A percentile compares a stretch with the other conserved stretches of the same genome.
Conservation (phyloP, 2,113 vertebrate genomes). For the Lucifuga dentata region DNA sequence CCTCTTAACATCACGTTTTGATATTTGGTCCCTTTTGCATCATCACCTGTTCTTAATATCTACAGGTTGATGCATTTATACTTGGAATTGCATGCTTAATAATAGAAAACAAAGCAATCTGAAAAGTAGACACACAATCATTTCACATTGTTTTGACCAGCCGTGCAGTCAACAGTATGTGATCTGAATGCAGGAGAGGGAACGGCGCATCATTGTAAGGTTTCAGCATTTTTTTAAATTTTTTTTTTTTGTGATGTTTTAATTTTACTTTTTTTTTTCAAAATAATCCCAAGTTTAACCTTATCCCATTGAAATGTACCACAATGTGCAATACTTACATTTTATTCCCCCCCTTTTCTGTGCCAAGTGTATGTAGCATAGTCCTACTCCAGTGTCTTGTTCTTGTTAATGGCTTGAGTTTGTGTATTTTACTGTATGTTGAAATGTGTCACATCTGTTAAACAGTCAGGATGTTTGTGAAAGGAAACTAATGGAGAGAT, state of each 20-base stretch:
- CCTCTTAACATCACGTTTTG: constrained; percentile 27
- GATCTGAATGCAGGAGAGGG: constrained; percentile 24
- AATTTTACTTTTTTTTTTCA: constrained; percentile 15
- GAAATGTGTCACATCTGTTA: constrained; percentile 34
- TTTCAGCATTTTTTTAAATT: constrained; percentile 4
- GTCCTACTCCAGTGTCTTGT: constrained; percentile 48
- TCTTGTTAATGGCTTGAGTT: constrained; percentile 28
- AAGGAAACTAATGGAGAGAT: constrained; percentile 45
- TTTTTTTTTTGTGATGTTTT: constrained; percentile 49
- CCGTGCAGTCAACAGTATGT: not conserved
- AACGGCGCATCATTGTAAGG: constrained; percentile 13
- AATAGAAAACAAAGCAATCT: constrained; percentile 40
- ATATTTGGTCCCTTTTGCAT: constrained; percentile 26
- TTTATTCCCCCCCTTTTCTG: constrained; percentile 32
- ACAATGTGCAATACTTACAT: constrained; percentile 74
- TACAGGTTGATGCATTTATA: constrained; percentile 26
- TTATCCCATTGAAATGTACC: constrained; percentile 45
- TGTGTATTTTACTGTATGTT: constrained; percentile 37
- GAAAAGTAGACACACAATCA: constrained; percentile 14
- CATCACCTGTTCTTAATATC: no score
- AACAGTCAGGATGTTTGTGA: constrained; percentile 56
- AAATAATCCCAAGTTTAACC: constrained; percentile 19
- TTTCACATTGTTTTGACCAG: no score
- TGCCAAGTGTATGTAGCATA: constrained; percentile 78
- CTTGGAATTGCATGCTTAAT: constrained; percentile 34